Conservation (phyloP, 2,888 invertebrate species). For the Drosophila colorata region DNA sequence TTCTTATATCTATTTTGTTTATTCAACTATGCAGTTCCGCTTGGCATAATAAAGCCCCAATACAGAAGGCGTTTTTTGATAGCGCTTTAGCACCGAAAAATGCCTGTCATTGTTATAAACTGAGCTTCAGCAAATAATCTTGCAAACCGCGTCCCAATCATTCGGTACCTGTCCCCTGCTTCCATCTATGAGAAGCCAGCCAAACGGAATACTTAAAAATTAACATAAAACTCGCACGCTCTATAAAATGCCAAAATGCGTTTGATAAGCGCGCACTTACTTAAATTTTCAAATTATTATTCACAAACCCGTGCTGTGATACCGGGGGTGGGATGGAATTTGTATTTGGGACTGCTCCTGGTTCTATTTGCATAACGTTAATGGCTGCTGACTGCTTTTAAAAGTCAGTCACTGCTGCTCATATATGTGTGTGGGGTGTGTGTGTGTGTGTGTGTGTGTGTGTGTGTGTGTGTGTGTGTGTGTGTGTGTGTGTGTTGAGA, state of each 20-base stretch:
- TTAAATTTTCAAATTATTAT: slow-evolving; percentile 52
- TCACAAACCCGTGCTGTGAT: slow-evolving; percentile 9
- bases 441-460: slow-evolving; percentile 22
- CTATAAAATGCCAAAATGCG: slow-evolving; percentile 65
- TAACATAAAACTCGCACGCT: slow-evolving; percentile 72
- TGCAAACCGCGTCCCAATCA: slow-evolving; percentile 1
- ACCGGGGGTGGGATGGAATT: not conserved
- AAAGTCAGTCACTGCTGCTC: slow-evolving; percentile 50
- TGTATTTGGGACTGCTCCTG: slow-evolving; percentile 6
- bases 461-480: slow-evolving; percentile 23
- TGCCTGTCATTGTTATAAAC: slow-evolving; percentile 12
- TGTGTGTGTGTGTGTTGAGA: slow-evolving; percentile 25
- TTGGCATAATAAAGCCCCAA: slow-evolving; percentile 15
- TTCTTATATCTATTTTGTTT: slow-evolving; percentile 19
- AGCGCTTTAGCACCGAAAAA: not conserved
- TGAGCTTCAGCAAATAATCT: slow-evolving; percentile 6
- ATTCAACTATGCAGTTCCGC: slow-evolving; percentile 16
- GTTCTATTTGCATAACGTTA: slow-evolving; percentile 57
- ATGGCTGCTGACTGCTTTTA: slow-evolving; percentile 42
- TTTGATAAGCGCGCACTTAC: slow-evolving; percentile 60
- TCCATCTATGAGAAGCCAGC: slow-evolving; percentile 18
- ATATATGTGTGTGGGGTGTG: too few relatives aligned
- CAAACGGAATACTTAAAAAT: slow-evolving; percentile 60
- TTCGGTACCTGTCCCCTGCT: not conserved
- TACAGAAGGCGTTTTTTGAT: not conserved